These are phyloP conservation scores for Malurus cyaneus DNA, from an alignment of 2,113 vertebrate species.

Conservation along the genomic window DNA sequence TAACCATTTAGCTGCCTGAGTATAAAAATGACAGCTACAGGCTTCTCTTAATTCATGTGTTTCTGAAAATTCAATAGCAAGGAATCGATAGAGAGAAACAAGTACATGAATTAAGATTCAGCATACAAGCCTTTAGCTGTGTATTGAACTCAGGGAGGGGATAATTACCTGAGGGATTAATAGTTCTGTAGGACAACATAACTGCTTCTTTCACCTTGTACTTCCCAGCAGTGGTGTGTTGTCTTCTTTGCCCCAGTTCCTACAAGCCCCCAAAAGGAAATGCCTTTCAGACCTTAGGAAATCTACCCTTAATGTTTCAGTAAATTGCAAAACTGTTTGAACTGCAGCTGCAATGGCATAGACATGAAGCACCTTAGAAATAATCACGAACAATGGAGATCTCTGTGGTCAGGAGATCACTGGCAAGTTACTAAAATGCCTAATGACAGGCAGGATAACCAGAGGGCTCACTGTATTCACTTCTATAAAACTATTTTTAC, in stretches of 20 bases:
- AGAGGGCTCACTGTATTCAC: background rate
- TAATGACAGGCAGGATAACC: background rate
- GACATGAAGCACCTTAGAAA: background rate
- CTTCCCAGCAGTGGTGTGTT: fast-evolving
- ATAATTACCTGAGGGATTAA: background rate
- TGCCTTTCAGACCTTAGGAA: background rate
- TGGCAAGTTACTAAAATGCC: background rate
- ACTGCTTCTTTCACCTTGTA: background rate
- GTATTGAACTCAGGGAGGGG: background rate
- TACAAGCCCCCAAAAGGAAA: background rate
- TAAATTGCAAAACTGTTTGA: background rate
- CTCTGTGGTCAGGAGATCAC: background rate
- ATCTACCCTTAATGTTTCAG: background rate
- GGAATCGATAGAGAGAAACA: background rate
- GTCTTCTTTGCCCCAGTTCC: background rate
- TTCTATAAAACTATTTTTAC: background rate
- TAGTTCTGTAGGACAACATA: background rate
- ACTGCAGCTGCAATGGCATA: background rate
- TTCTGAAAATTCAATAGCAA: slow-evolving; percentile 29
- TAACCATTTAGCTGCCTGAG: background rate
- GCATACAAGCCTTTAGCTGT: background rate
- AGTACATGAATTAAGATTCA: slow-evolving; percentile 36
- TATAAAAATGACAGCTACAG: background rate
- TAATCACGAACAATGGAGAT: background rate
- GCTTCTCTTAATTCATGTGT: background rate